These are phyloP conservation scores for Pionites leucogaster DNA, from an alignment of 2,113 vertebrate genomes.

Conservation along the genomic window DNA sequence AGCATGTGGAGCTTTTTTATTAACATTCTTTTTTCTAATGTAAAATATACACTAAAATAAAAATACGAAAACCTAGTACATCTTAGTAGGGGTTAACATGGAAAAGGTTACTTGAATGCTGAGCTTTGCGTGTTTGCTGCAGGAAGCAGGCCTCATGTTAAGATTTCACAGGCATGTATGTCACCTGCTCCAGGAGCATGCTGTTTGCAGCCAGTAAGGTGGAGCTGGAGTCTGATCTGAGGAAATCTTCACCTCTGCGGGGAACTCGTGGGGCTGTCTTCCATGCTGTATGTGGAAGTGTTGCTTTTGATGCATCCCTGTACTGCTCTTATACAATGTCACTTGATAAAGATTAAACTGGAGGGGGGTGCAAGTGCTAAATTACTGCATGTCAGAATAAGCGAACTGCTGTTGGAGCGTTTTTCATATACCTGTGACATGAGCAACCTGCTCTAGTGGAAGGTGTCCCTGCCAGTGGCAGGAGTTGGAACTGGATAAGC, in stretches of 20 bases:
- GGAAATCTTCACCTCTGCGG: background rate
- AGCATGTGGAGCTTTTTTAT: slow-evolving; percentile 66
- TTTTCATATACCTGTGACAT: background rate
- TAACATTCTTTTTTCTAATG: slow-evolving; percentile 65
- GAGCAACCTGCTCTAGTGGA: background rate
- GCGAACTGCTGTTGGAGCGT: background rate
- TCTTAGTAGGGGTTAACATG: slow-evolving; percentile 21
- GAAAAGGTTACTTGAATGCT: background rate
- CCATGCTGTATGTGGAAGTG: background rate
- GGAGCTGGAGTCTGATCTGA: background rate
- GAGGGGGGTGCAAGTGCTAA: background rate
- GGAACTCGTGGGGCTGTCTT: background rate
- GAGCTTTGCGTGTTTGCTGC: background rate
- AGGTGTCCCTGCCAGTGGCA: background rate
- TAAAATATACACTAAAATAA: slow-evolving; percentile 64
- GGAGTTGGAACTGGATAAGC: background rate
- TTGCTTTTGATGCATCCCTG: background rate
- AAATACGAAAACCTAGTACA: slow-evolving; percentile 48
- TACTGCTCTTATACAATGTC: background rate
- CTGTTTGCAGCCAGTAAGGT: background rate
- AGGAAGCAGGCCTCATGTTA: background rate
- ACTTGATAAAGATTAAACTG: slow-evolving; percentile 15
- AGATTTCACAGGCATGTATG: background rate
- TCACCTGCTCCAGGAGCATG: background rate
- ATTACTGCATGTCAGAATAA: background rate